phyloP scores from a whole-genome alignment of 64 coral and sea anemone genomes.

The Platygyra sinensis region DNA sequence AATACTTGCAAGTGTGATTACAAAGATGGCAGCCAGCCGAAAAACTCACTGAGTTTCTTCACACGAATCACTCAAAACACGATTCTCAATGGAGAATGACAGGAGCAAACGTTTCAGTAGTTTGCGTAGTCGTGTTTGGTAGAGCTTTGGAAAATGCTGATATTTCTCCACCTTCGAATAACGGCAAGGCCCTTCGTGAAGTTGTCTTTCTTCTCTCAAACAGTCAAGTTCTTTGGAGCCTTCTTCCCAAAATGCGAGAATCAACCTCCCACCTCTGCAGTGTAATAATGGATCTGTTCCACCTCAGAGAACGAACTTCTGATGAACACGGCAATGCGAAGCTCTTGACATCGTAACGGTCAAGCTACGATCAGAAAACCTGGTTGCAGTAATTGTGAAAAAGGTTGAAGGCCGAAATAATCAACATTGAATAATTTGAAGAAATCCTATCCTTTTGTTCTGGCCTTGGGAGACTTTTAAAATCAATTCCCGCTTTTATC shows the following conservation, averaged over 20 bases:
- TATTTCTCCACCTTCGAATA: constrained; percentile 64
- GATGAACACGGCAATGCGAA: constrained; percentile 63
- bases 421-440: constrained; percentile 58
- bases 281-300: constrained; percentile 60
- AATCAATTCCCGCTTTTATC: constrained; percentile 55
- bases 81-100: constrained; percentile 61
- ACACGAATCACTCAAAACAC: constrained; percentile 73
- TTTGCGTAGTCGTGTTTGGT: constrained; percentile 89
- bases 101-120: constrained; percentile 51
- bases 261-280: constrained; percentile 66
- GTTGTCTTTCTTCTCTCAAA: constrained; percentile 58
- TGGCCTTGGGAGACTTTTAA: constrained; percentile 62
- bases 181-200: constrained; percentile 75
- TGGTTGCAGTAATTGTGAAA: constrained; percentile 70
- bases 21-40: constrained; percentile 50
- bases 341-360: constrained; percentile 41
- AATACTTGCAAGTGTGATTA: constrained; percentile 10
- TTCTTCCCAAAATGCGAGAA: constrained; percentile 23
- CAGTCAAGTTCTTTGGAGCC: constrained; percentile 45
- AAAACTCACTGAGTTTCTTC: constrained; percentile 69
- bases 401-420: constrained; percentile 54
- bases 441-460: constrained; percentile 69
- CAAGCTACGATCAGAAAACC: constrained; percentile 56
- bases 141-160: constrained; percentile 62
- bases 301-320: constrained; percentile 55